Percentiles rank a stretch among this genome's conserved stretches.
Conservation (phyloP, 2,888 invertebrate genomes). For the Dyspetes luteomarginatus region DNA sequence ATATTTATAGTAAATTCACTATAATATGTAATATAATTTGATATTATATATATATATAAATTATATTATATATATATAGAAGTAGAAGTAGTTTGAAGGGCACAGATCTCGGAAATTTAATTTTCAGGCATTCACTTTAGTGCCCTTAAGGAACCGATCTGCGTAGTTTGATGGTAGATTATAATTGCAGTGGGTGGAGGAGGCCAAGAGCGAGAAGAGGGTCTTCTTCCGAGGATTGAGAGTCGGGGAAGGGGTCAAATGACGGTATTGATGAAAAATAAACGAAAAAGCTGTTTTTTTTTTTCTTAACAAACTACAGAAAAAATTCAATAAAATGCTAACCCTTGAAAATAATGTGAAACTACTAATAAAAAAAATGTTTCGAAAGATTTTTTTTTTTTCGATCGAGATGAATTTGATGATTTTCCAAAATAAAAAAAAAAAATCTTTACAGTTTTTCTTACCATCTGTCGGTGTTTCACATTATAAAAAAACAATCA, state of each 20-base stretch:
- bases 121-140: constrained; percentile 55
- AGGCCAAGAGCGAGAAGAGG: constrained; percentile 77
- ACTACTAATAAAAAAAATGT: not conserved
- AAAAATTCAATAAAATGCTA: too few relatives aligned
- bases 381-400: not conserved
- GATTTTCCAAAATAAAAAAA: not conserved
- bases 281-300: too few relatives aligned
- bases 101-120: constrained; percentile 43
- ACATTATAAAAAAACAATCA: not conserved
- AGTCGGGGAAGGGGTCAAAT: constrained; percentile 81
- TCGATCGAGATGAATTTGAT: not conserved
- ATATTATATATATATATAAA: not conserved
- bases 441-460: not conserved
- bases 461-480: not conserved
- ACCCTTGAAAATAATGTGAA: too few relatives aligned
- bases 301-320: too few relatives aligned
- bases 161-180: constrained; percentile 81
- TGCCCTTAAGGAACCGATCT: constrained; percentile 73
- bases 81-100: constrained; percentile 14
- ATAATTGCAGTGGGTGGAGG: constrained; percentile 83
- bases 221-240: constrained; percentile 82
- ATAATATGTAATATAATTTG: not conserved
- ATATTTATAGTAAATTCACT: not conserved
- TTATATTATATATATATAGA: constrained; percentile 9
- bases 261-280: constrained; percentile 76